Evolutionary conservation across 2,888 invertebrate genomes (phyloP).

Genomic region (Pemphredon lugubris): DNA sequence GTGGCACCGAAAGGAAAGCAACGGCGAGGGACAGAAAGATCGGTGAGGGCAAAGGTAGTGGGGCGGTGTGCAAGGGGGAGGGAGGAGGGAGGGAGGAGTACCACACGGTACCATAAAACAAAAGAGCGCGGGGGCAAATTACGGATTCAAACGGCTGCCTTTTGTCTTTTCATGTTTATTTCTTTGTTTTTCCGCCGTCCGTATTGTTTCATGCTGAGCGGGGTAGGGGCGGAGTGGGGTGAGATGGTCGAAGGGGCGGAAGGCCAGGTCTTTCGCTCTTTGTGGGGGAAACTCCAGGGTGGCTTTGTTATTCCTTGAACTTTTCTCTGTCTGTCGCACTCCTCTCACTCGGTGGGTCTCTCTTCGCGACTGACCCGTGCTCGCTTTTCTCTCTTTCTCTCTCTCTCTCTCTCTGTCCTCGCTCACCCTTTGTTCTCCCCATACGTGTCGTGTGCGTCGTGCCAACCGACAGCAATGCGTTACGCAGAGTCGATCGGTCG

Average conservation of each 20-base stretch:
- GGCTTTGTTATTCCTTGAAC: slow-evolving; percentile 74
- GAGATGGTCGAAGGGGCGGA: slow-evolving; percentile 35
- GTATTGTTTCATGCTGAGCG: slow-evolving; percentile 74
- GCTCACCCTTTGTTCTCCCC: slow-evolving; percentile 37
- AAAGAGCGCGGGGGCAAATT: slow-evolving; percentile 77
- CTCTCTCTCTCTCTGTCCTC: neutral
- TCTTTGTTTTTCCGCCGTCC: slow-evolving; percentile 78
- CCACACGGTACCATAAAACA: slow-evolving; percentile 71
- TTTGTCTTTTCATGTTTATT: slow-evolving; percentile 80
- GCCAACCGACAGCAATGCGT: slow-evolving; percentile 35
- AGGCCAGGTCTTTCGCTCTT: slow-evolving; percentile 67
- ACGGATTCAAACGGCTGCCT: slow-evolving; percentile 79
- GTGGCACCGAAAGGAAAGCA: slow-evolving; percentile 27
- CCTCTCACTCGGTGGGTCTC: slow-evolving; percentile 49
- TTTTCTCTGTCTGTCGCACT: slow-evolving; percentile 36
- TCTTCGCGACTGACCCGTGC: slow-evolving; percentile 54
- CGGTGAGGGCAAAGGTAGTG: slow-evolving; percentile 39
- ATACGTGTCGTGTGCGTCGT: slow-evolving; percentile 23
- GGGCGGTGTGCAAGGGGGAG: slow-evolving; percentile 21
- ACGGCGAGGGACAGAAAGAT: slow-evolving; percentile 26
- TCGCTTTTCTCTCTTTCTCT: slow-evolving; percentile 24
- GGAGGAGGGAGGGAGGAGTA: slow-evolving; percentile 28
- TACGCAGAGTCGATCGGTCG: slow-evolving; percentile 40
- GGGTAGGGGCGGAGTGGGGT: slow-evolving; percentile 23
- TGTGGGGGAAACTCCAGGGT: slow-evolving; percentile 63